These are phyloP conservation scores for Saturnia japonica DNA, from an alignment of 2,888 invertebrate species.

Conservation along the genomic window DNA sequence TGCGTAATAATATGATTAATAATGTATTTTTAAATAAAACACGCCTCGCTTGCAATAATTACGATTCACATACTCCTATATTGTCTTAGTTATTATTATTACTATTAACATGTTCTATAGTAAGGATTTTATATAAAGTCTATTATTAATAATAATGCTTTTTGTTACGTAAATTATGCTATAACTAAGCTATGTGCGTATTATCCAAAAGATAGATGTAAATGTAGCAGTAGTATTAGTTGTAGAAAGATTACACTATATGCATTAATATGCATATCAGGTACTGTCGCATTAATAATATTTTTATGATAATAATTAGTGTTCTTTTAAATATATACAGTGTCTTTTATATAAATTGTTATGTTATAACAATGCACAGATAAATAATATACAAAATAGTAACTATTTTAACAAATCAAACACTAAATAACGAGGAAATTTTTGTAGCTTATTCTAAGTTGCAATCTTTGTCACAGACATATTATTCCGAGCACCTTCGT, in stretches of 20 bases:
- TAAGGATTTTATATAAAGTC: neutral
- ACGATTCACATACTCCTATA: neutral
- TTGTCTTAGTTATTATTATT: neutral
- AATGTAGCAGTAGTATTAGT: neutral
- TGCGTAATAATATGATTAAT: slow-evolving; percentile 66
- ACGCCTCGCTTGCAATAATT: slow-evolving; percentile 45
- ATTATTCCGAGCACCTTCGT: neutral
- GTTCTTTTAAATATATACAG: neutral
- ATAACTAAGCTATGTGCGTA: neutral
- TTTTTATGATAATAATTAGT: neutral
- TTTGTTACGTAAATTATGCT: neutral
- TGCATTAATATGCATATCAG: neutral
- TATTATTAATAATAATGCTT: slow-evolving; percentile 2
- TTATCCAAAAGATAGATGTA: neutral
- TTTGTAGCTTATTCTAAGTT: neutral
- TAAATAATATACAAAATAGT: neutral
- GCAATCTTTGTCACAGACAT: neutral
- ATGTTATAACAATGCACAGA: neutral
- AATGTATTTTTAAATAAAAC: slow-evolving; percentile 37
- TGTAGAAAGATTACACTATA: neutral
- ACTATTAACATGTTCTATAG: neutral
- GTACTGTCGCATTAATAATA: neutral
- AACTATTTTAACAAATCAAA: neutral
- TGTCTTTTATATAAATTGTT: neutral
- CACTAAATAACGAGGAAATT: neutral